Evolutionary conservation across 2,888 invertebrate species (phyloP).

Genomic region (Opisthograptis luteolata): DNA sequence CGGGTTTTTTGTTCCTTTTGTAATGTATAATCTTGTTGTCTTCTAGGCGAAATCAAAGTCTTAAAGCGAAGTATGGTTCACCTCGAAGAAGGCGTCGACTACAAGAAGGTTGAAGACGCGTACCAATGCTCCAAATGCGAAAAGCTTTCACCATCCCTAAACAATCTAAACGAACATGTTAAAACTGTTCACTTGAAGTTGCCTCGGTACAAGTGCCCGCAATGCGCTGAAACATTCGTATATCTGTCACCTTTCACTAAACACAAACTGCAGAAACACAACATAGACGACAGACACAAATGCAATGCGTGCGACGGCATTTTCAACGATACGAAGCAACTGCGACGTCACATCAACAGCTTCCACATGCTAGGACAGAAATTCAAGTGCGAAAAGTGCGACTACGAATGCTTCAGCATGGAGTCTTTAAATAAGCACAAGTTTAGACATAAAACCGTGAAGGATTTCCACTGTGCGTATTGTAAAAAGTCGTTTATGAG

Average conservation of each 20-base stretch:
- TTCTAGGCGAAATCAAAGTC: constrained; percentile 7
- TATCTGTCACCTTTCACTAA: background rate
- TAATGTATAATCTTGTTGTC: too few species aligned
- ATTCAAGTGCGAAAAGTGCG: constrained; percentile 63
- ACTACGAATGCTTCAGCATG: constrained; percentile 63
- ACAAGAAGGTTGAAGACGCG: background rate
- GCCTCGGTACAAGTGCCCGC: background rate
- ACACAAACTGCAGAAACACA: constrained; percentile 63
- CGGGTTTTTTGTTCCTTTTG: too few species aligned
- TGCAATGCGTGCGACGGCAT: constrained; percentile 68
- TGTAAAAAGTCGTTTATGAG: constrained; percentile 74
- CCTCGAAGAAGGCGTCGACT: too few species aligned
- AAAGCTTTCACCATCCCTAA: background rate
- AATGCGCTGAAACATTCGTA: background rate
- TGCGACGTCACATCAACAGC: constrained; percentile 61
- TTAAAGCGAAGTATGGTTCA: background rate
- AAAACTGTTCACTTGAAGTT: background rate
- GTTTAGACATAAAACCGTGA: constrained; percentile 69
- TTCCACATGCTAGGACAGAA: constrained; percentile 72
- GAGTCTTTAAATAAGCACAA: constrained; percentile 66
- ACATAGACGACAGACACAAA: constrained; percentile 62
- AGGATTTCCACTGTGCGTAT: constrained; percentile 68
- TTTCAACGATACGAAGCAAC: constrained; percentile 61
- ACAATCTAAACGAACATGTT: background rate
- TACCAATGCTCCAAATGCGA: constrained; percentile 9